A percentile compares a stretch with the other conserved stretches of the same genome.
Evolutionary conservation across 2,888 invertebrate species (phyloP).

Genomic region (Drosophila rellima): DNA sequence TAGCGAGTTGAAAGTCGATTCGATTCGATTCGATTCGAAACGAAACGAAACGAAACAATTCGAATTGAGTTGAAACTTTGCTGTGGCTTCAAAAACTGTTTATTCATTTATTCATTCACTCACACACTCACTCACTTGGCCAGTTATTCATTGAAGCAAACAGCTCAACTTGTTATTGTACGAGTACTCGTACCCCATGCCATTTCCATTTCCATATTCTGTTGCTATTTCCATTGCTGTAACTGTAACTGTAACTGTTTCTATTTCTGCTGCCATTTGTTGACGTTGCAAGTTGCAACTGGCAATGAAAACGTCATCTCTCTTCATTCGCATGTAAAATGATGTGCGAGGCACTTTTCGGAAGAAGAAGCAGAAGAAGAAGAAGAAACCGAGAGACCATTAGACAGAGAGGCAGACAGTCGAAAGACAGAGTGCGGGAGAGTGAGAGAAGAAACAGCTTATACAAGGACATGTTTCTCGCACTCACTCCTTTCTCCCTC

Average conservation of each 20-base stretch:
- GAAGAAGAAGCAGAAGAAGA: conserved; percentile 27
- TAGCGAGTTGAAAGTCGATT: neutral
- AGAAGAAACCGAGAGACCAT: neutral
- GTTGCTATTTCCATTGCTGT: conserved; percentile 2
- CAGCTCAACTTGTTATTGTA: conserved; percentile 50
- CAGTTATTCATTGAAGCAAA: conserved; percentile 48
- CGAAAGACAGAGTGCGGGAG: neutral
- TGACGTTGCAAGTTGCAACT: conserved; percentile 69
- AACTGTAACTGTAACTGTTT: conserved; percentile 9
- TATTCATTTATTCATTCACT: conserved; percentile 30
- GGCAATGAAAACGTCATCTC: conserved; percentile 75
- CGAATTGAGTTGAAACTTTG: conserved; percentile 1
- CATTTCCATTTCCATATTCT: conserved; percentile 30
- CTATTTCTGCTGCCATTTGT: conserved; percentile 51
- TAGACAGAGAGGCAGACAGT: neutral
- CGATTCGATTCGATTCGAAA: conserved; percentile 1
- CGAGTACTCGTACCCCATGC: conserved; percentile 24
- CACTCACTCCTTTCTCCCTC: neutral
- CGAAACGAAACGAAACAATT: conserved; percentile 1
- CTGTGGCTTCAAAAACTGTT: conserved; percentile 19
- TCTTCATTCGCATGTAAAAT: conserved; percentile 68
- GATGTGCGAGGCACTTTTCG: conserved; percentile 64
- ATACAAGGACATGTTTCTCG: conserved; percentile 10
- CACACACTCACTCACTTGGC: conserved; percentile 35
- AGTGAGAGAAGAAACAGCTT: conserved; percentile 3